These are phyloP conservation scores for Nibea coibor DNA, from an alignment of 2,113 vertebrate genomes.

Conservation along the genomic window DNA sequence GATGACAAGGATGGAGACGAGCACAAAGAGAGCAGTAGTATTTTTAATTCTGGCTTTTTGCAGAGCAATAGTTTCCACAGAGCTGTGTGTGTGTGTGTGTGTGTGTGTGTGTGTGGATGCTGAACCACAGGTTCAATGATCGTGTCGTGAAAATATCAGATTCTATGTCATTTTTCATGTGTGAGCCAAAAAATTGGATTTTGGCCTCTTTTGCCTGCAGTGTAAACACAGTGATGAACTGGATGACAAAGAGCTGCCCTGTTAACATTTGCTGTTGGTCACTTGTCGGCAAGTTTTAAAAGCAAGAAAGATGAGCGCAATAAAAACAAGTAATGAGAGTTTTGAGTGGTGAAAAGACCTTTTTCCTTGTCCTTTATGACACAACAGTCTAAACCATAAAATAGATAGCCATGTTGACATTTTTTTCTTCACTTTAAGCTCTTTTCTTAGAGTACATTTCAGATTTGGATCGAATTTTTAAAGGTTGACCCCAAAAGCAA, in stretches of 20 bases:
- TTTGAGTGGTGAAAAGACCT: not conserved
- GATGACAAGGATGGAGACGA: too few species aligned
- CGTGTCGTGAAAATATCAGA: too few species aligned
- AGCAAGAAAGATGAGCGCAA: constrained; percentile 46
- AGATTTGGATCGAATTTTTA: constrained; percentile 48
- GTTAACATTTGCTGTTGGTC: not conserved
- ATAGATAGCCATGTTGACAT: not conserved
- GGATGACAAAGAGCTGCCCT: constrained; percentile 3
- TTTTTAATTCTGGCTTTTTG: too few species aligned
- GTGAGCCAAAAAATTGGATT: too few species aligned
- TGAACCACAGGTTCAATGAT: too few species aligned
- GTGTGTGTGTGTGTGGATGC: too few species aligned
- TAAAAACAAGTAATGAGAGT: constrained; percentile 34
- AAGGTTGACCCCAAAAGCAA: constrained; percentile 47
- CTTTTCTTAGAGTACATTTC: constrained; percentile 22
- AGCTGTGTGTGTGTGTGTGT: too few species aligned
- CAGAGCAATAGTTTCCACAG: too few species aligned
- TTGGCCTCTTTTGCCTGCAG: too few species aligned
- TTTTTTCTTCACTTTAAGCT: constrained; percentile 19
- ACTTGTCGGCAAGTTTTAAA: constrained; percentile 26
- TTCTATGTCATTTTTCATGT: too few species aligned
- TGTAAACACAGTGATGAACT: too few species aligned
- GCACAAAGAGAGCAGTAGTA: too few species aligned
- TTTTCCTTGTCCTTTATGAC: constrained; percentile 23
- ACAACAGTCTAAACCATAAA: constrained; percentile 42